A percentile compares a stretch with the other conserved stretches of the same genome.
Conservation (phyloP, 92 coral and sea anemone genomes). For the Zoanthus gigantus region DNA sequence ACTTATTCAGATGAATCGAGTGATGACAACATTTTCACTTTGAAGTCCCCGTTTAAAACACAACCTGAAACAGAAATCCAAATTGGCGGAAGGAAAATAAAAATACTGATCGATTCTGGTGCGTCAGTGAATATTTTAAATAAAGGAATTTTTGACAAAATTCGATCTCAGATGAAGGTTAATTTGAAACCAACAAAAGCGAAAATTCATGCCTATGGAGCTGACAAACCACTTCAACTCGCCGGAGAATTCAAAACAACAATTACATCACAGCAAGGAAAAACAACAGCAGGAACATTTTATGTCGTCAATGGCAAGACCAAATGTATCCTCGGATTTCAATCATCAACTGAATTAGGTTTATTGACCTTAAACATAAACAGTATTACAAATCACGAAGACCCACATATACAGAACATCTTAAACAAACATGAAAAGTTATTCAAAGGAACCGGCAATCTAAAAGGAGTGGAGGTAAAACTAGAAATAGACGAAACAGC, state of each 20-base stretch:
- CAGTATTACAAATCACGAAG: background rate
- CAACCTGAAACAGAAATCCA: conserved; percentile 45
- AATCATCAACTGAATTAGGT: conserved; percentile 50
- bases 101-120: conserved; percentile 55
- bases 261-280: conserved; percentile 42
- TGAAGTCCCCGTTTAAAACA: conserved; percentile 17
- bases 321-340: conserved; percentile 54
- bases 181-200: conserved; percentile 5
- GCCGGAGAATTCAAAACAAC: conserved; percentile 49
- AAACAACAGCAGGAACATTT: conserved; percentile 49
- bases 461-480: conserved; percentile 54
- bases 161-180: conserved; percentile 10
- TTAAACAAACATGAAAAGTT: conserved; percentile 42
- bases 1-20: conserved; percentile 23
- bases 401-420: conserved; percentile 1
- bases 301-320: conserved; percentile 32
- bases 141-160: conserved; percentile 2
- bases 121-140: conserved; percentile 61
- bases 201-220: conserved; percentile 56
- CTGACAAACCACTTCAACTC: conserved; percentile 48
- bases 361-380: conserved; percentile 50
- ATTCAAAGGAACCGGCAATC: conserved; percentile 60
- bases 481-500: conserved; percentile 56
- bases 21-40: conserved; percentile 50
- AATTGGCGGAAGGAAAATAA: conserved; percentile 37